Conservation (phyloP, 2,888 invertebrate genomes). For the Rambutsinella grinnellia region DNA sequence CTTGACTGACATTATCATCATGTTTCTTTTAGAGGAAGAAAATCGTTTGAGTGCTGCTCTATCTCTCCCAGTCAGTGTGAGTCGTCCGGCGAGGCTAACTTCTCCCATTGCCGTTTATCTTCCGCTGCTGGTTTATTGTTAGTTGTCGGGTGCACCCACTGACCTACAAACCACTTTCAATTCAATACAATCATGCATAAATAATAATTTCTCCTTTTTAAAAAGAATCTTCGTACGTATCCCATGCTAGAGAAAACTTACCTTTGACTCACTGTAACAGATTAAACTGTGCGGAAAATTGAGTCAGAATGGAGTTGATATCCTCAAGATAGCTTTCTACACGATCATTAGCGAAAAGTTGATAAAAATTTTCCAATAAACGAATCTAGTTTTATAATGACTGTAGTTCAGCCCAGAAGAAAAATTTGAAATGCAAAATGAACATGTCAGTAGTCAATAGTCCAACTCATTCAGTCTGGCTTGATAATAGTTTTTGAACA, state of each 20-base stretch:
- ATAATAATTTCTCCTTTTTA: slow-evolving; percentile 48
- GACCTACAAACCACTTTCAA: slow-evolving; percentile 53
- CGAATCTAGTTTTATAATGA: background rate
- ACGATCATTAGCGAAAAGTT: background rate
- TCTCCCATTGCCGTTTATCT: background rate
- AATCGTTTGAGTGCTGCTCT: too few relatives aligned
- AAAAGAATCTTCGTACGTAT: background rate
- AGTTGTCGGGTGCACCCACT: slow-evolving; percentile 44
- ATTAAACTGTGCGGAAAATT: slow-evolving; percentile 14
- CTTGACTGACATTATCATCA: background rate
- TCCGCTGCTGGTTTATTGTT: background rate
- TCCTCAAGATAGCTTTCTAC: too few relatives aligned
- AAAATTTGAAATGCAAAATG: too few relatives aligned
- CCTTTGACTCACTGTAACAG: slow-evolving; percentile 52
- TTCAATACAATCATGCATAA: slow-evolving; percentile 28
- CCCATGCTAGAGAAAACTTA: slow-evolving; percentile 30
- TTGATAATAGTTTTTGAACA: too few relatives aligned
- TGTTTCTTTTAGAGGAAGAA: background rate
- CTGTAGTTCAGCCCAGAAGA: background rate
- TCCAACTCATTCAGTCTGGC: too few relatives aligned
- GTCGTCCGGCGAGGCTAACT: background rate
- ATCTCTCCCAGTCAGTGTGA: too few relatives aligned
- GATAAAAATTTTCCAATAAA: background rate
- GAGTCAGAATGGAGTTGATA: background rate
- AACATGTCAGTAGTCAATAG: too few relatives aligned